Percentiles rank a stretch among this genome's conserved stretches.
Conservation (phyloP, 2,888 invertebrate species). For the Tipula lateralis region DNA sequence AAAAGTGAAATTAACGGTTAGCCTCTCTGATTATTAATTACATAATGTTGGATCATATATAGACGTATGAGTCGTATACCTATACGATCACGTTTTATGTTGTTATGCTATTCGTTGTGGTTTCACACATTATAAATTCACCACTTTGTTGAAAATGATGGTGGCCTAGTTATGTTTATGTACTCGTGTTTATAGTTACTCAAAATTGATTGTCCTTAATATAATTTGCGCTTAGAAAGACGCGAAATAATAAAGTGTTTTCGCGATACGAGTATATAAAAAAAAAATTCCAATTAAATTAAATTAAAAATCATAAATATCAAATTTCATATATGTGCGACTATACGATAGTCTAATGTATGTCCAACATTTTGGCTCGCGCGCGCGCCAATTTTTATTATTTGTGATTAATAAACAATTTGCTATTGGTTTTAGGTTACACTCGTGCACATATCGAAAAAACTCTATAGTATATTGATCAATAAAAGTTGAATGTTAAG, state of each 20-base stretch:
- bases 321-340: background rate
- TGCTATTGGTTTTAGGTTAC: background rate
- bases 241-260: background rate
- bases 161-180: background rate
- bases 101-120: background rate
- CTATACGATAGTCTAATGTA: background rate
- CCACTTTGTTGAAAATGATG: background rate
- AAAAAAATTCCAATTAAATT: background rate
- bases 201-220: background rate
- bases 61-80: background rate
- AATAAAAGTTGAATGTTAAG: slow-evolving; percentile 5
- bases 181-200: too few species aligned
- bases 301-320: slow-evolving; percentile 19
- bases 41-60: background rate
- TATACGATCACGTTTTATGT: background rate
- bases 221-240: background rate
- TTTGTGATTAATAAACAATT: slow-evolving; percentile 19
- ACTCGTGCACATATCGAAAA: background rate
- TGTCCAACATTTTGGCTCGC: slow-evolving; percentile 20
- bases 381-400: slow-evolving; percentile 24
- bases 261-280: background rate
- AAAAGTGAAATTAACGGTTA: slow-evolving; percentile 24
- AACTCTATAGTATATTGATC: background rate
- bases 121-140: background rate
- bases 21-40: slow-evolving; percentile 19